phyloP scores from a whole-genome alignment of 2,888 invertebrate species.

The Nezara viridula region DNA sequence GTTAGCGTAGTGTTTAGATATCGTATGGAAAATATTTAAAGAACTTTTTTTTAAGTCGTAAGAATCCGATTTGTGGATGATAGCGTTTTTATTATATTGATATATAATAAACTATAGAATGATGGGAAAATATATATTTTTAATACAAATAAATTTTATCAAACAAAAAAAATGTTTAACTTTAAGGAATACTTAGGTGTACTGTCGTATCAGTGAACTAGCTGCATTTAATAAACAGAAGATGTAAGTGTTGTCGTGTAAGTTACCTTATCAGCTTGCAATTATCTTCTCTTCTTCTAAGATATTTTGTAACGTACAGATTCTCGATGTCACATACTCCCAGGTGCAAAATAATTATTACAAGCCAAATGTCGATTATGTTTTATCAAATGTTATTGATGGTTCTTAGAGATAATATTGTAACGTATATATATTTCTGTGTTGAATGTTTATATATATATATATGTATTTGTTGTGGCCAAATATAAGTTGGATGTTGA shows the following conservation, averaged over 20 bases:
- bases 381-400: not conserved
- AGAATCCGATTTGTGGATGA: not conserved
- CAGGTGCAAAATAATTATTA: not conserved
- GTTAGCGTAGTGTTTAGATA: not conserved
- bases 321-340: not conserved
- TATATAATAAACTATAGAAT: not conserved
- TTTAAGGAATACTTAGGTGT: not conserved
- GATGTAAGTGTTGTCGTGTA: not conserved
- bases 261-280: not conserved
- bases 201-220: not conserved
- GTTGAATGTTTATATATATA: not conserved
- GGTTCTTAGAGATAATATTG: not conserved
- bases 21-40: not conserved
- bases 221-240: not conserved
- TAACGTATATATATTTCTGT: not conserved
- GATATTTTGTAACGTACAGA: too few relatives aligned
- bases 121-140: not conserved
- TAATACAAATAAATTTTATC: not conserved
- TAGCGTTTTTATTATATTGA: not conserved
- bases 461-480: slow-evolving; percentile 18
- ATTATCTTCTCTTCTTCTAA: not conserved
- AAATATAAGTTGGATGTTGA: slow-evolving; percentile 4
- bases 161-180: not conserved
- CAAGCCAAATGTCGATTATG: not conserved
- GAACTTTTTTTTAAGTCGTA: not conserved